Evolutionary conservation across 2,797 vertebrate genomes (phyloP), one percentile per base, ranked within the genome.

Genomic region (Novumbra hubbsi): DNA sequence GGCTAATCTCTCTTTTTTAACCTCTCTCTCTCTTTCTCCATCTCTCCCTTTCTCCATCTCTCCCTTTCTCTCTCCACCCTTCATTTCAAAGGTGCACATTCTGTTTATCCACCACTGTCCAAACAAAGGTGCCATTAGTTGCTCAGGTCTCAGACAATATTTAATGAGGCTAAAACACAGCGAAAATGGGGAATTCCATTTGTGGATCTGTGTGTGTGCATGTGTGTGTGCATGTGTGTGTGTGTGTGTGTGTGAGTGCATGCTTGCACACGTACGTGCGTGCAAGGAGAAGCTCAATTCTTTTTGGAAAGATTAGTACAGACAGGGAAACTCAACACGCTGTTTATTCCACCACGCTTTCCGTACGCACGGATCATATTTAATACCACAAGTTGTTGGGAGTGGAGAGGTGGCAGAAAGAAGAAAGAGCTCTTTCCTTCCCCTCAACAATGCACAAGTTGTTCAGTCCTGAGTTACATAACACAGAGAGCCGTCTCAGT

Each of bases 321-420:
- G 88, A 90, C 87, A 57, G 73, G 68, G 89, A 86, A 93, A 92
- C 85, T 86, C 84, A 82, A 90, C 78, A 87, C 85, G 41, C 72
- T 89, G 89, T 89, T 91, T 91, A 89, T 92, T 89, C 89, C 90
- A 90, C 88, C 86, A 78, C 64, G 84, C 86, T 89, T 86, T 88
- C 87, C 73, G 50, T 90, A 87, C 17, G 81, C 85, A 66, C 76
- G 38, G 86, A 90, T 91, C 85, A 76, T 77, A 87, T 92, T 88
- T 83, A 87, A 90, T 92, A 85, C 85, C 85, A 75, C 87, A 84
- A 90, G 80, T 80, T 83, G 52, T 55, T n/a, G 5, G 50, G 17
- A 55, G 52, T 21, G 85, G 34, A 82, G 80, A 83, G 68, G 84
- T 86, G 78, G 83, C 71, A 75, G 15, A 57, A 28, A 17, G 68